Percentiles rank a stretch among this genome's conserved stretches.
These are phyloP conservation scores for Phycodurus eques DNA, from an alignment of 2,113 vertebrate genomes.

Conservation along the genomic window DNA sequence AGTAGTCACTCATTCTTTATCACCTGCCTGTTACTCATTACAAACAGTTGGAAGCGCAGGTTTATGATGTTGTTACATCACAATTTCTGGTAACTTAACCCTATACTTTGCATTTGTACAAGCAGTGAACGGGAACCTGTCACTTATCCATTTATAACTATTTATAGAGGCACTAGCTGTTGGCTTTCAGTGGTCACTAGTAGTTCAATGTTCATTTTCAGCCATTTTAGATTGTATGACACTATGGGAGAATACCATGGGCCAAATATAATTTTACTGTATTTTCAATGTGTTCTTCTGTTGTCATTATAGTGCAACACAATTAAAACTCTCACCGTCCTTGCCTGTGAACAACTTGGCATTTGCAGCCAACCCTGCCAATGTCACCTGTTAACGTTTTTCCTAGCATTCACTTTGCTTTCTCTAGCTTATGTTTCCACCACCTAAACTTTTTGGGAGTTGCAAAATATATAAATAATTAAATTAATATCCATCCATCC, in stretches of 20 bases:
- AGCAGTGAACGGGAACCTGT: neutral
- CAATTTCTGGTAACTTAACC: neutral
- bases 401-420: neutral
- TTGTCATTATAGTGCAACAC: neutral
- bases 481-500: too few relatives aligned
- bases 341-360: neutral
- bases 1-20: neutral
- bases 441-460: neutral
- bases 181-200: neutral
- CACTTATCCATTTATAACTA: neutral
- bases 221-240: neutral
- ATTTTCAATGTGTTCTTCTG: neutral
- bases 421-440: neutral
- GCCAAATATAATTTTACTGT: neutral
- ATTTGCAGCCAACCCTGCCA: neutral
- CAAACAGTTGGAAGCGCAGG: too few relatives aligned
- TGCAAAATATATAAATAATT: neutral
- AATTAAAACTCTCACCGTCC: neutral
- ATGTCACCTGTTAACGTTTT: slow-evolving; percentile 5
- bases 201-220: neutral
- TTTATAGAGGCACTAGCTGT: neutral
- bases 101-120: slow-evolving; percentile 6
- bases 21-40: neutral
- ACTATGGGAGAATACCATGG: neutral
- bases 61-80: neutral